These are phyloP conservation scores for Rhagologus leucostigma DNA, from an alignment of 2,113 vertebrate species.

Conservation along the genomic window DNA sequence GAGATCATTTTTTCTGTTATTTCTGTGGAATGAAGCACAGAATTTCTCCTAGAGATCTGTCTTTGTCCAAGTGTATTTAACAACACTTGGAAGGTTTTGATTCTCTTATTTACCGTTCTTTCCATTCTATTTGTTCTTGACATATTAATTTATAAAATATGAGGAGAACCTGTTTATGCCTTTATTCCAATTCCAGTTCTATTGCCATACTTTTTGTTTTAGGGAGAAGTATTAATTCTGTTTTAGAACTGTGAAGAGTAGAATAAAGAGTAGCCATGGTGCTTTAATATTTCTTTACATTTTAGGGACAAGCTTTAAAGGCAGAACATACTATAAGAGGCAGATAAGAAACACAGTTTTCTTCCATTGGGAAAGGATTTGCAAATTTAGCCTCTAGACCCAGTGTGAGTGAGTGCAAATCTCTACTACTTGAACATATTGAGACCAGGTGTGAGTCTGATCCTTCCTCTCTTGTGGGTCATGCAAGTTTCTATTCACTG, in stretches of 20 bases:
- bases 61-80: background rate
- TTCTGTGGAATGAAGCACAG: background rate
- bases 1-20: background rate
- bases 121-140: background rate
- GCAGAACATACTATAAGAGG: background rate
- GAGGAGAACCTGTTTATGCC: background rate
- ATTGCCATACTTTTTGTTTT: background rate
- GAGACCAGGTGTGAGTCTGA: slow-evolving; percentile 10
- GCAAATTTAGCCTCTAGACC: background rate
- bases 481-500: background rate
- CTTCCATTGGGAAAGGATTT: background rate
- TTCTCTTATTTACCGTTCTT: background rate
- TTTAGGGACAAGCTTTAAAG: background rate
- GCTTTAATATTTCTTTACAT: background rate
- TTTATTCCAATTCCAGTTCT: background rate
- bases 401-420: background rate
- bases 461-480: background rate
- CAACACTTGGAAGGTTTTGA: background rate
- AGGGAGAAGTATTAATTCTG: background rate
- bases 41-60: background rate
- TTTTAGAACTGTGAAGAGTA: background rate
- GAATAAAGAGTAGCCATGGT: background rate
- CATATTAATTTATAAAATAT: background rate
- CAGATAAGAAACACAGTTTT: background rate
- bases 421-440: background rate